A percentile compares a stretch with the other conserved stretches of the same genome.
These are phyloP conservation scores for Tuta absoluta DNA, from an alignment of 2,888 invertebrate genomes.

Conservation along the genomic window DNA sequence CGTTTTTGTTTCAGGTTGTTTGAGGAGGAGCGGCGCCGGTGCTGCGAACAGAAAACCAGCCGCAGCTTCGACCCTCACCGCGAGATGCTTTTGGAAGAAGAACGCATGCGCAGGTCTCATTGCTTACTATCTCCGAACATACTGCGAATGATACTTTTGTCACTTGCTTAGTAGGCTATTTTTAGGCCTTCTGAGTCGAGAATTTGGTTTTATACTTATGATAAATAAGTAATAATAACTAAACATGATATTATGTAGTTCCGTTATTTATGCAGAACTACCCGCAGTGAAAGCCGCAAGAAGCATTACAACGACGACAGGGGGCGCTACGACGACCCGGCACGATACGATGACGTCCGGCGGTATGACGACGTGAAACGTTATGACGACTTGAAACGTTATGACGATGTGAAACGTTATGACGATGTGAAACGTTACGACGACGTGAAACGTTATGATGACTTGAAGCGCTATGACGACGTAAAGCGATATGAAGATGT, in stretches of 20 bases:
- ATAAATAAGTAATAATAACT: no score
- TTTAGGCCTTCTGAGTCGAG: no score
- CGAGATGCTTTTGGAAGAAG: constrained; percentile 53
- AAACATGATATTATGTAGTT: no score
- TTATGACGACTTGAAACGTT: neutral
- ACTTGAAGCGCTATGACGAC: neutral
- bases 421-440: neutral
- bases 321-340: constrained; percentile 36
- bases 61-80: constrained; percentile 64
- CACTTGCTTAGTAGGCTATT: no score
- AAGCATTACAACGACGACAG: constrained; percentile 49
- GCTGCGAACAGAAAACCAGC: constrained; percentile 61
- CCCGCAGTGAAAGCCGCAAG: constrained; percentile 57
- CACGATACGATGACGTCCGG: constrained; percentile 43
- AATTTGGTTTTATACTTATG: no score
- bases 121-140: no score
- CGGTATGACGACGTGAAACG: neutral
- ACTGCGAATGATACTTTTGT: no score
- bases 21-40: constrained; percentile 1
- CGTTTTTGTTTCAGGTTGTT: neutral
- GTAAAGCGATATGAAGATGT: neutral
- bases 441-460: neutral
- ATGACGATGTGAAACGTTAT: neutral
- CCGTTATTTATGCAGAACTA: constrained; percentile 46
- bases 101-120: constrained; percentile 44